phyloP scores from a whole-genome alignment of 2,797 vertebrate genomes.

The Coregonus ussuriensis region DNA sequence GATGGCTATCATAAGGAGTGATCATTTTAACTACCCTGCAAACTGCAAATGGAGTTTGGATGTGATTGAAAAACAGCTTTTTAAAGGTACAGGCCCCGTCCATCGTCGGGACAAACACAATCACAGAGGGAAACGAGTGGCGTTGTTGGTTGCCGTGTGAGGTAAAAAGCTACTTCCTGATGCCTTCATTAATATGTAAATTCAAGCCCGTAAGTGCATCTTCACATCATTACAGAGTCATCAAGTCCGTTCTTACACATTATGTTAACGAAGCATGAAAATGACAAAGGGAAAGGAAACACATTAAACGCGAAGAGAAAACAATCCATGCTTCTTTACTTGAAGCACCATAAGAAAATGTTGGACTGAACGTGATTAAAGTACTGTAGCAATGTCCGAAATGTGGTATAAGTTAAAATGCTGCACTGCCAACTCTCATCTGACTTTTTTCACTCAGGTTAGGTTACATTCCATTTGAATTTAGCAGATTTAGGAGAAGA shows the following conservation, averaged over 20 bases:
- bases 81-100: conserved; percentile 38
- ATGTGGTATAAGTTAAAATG: not conserved
- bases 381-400: not conserved
- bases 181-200: conserved; percentile 80
- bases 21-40: conserved; percentile 66
- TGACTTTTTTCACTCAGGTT: not conserved
- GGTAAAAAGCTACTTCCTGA: conserved; percentile 59
- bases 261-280: conserved; percentile 76
- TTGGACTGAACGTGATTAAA: not conserved
- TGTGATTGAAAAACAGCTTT: conserved; percentile 52
- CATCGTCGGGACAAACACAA: conserved; percentile 37
- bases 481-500: not conserved
- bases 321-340: conserved; percentile 25
- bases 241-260: conserved; percentile 76
- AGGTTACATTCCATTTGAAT: not conserved
- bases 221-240: conserved; percentile 76
- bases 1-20: conserved; percentile 69
- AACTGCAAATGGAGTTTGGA: conserved; percentile 50
- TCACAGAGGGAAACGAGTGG: conserved; percentile 32
- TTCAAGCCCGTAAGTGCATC: conserved; percentile 67
- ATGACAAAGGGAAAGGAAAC: conserved; percentile 71
- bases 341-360: conserved; percentile 11
- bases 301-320: conserved; percentile 50
- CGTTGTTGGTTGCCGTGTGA: conserved; percentile 47
- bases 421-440: not conserved